These are phyloP conservation scores for Harpalus rubripes DNA, from an alignment of 2,888 invertebrate genomes.

Conservation along the genomic window DNA sequence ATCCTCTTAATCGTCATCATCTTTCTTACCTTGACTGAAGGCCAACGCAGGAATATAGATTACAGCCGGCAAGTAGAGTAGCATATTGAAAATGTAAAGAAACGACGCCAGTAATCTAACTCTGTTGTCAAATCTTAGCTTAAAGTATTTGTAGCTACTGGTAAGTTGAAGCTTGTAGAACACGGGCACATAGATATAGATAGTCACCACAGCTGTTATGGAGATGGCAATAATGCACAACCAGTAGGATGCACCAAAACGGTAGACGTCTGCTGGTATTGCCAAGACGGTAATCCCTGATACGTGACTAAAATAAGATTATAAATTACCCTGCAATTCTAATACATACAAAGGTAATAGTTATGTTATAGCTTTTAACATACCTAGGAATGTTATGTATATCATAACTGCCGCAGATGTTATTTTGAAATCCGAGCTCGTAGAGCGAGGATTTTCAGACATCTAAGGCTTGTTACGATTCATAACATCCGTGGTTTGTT, in stretches of 20 bases:
- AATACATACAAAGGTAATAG: too few species aligned
- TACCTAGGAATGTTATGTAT: too few species aligned
- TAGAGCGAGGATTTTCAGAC: too few species aligned
- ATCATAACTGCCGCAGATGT: too few species aligned
- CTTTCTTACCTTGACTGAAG: slow-evolving; percentile 77
- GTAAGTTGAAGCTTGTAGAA: slow-evolving; percentile 84
- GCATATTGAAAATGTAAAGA: slow-evolving; percentile 72
- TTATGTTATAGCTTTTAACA: too few species aligned
- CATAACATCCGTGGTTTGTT: too few species aligned
- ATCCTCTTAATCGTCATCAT: too few species aligned
- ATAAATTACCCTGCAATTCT: too few species aligned
- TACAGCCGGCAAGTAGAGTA: slow-evolving; percentile 81
- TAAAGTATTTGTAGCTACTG: slow-evolving; percentile 83
- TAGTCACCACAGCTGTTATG: slow-evolving; percentile 39
- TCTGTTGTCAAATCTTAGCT: slow-evolving; percentile 80
- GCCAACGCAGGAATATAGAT: slow-evolving; percentile 83
- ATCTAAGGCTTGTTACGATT: too few species aligned
- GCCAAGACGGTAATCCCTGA: slow-evolving; percentile 88
- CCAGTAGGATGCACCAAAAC: slow-evolving; percentile 81
- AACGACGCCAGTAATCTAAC: slow-evolving; percentile 80
- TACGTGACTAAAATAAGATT: slow-evolving; percentile 80
- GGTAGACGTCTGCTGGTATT: slow-evolving; percentile 76
- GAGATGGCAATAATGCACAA: slow-evolving; percentile 77
- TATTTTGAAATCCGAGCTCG: too few species aligned
- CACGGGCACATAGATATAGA: slow-evolving; percentile 78